phyloP scores from a whole-genome alignment of 1,140 invertebrate genomes.

The Zaprionus ghesquierei region DNA sequence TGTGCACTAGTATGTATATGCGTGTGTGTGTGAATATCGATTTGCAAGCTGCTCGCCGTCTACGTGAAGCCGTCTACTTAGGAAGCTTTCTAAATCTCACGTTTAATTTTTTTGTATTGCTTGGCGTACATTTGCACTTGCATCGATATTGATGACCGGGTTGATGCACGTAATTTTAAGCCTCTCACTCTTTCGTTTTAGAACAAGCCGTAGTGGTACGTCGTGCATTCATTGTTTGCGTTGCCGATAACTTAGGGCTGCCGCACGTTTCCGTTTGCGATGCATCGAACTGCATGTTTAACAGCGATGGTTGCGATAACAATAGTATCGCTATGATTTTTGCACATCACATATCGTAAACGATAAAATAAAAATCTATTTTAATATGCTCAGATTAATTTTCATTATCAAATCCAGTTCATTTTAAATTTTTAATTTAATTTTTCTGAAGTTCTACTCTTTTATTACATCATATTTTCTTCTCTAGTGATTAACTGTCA shows the following conservation, averaged over 20 bases:
- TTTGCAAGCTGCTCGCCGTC: constrained; percentile 58
- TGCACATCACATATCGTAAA: neutral
- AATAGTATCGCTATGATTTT: neutral
- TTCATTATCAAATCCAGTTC: neutral
- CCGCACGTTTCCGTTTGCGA: constrained; percentile 3
- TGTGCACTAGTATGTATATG: constrained; percentile 19
- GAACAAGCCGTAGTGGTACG: constrained; percentile 41
- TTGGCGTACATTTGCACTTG: constrained; percentile 34
- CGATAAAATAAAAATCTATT: neutral
- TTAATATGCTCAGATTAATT: neutral
- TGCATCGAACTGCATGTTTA: neutral
- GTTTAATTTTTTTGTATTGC: constrained; percentile 33
- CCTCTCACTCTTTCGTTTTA: constrained; percentile 48
- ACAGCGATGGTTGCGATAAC: neutral
- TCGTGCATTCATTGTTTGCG: constrained; percentile 51
- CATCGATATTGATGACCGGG: constrained; percentile 47
- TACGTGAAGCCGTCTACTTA: constrained; percentile 75
- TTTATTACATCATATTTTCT: neutral
- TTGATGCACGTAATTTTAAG: constrained; percentile 26
- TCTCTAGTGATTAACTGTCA: neutral
- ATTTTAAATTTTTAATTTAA: neutral
- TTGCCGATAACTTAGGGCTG: constrained; percentile 44
- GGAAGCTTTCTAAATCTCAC: constrained; percentile 50
- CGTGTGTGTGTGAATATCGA: constrained; percentile 66
- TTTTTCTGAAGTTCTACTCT: neutral